phyloP scores from a whole-genome alignment of 2,797 vertebrate species.

The Anabas testudineus region DNA sequence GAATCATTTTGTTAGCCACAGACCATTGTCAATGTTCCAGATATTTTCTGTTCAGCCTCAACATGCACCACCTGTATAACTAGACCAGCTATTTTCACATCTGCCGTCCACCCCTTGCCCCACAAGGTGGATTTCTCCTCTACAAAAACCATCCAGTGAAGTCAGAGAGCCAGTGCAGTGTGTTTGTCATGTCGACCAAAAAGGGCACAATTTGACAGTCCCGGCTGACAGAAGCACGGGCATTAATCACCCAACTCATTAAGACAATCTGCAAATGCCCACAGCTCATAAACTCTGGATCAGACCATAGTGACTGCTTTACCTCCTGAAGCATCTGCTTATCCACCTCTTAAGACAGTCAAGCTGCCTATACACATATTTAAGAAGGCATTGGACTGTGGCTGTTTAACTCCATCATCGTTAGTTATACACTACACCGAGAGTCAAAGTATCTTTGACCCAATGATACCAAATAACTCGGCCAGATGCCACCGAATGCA shows the following conservation, averaged over 20 bases:
- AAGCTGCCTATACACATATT: constrained; percentile 18
- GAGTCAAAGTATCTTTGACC: neutral
- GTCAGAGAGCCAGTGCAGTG: constrained; percentile 22
- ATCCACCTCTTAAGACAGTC: constrained; percentile 55
- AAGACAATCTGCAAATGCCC: constrained; percentile 69
- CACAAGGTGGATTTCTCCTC: constrained; percentile 1
- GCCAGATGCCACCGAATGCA: neutral
- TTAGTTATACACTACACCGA: neutral
- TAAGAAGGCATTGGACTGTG: neutral
- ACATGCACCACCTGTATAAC: neutral
- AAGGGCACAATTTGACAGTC: too few relatives aligned
- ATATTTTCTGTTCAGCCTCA: constrained; percentile 8
- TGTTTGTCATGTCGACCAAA: constrained; percentile 38
- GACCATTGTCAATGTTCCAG: constrained; percentile 14
- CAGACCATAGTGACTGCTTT: constrained; percentile 47
- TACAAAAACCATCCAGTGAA: constrained; percentile 20
- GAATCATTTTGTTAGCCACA: constrained; percentile 34
- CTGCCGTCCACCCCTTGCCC: neutral
- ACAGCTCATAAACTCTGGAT: constrained; percentile 71
- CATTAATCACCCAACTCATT: constrained; percentile 74
- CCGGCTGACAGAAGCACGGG: constrained; percentile 37
- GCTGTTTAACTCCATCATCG: constrained; percentile 15
- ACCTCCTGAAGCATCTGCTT: constrained; percentile 50
- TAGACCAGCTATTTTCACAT: neutral
- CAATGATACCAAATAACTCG: constrained; percentile 5